These are phyloP conservation scores for Rhagonycha fulva DNA, from an alignment of 2,888 invertebrate genomes.

Conservation along the genomic window DNA sequence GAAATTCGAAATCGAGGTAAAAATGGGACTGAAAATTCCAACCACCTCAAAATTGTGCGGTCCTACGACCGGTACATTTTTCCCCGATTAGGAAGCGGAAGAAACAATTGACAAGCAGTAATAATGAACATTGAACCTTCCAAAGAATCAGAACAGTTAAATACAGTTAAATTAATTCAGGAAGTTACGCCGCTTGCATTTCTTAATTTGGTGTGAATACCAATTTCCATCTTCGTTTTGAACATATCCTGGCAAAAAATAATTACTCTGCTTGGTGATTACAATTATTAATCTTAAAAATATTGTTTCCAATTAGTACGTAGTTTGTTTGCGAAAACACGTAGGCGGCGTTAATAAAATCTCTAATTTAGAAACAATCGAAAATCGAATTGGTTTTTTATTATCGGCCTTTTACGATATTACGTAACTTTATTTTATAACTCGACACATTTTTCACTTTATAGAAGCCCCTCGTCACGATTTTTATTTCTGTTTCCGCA, in stretches of 20 bases:
- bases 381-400: not conserved
- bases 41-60: too few relatives aligned
- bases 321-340: not conserved
- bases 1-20: too few relatives aligned
- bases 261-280: not conserved
- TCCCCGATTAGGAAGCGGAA: not conserved
- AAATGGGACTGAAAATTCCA: too few relatives aligned
- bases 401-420: not conserved
- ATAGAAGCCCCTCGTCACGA: not conserved
- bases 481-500: constrained; percentile 11
- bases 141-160: not conserved
- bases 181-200: not conserved
- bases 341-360: not conserved
- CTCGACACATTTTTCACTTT: not conserved
- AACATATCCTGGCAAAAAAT: not conserved
- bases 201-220: not conserved
- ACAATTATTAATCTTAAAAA: not conserved
- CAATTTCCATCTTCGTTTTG: not conserved
- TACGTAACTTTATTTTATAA: not conserved
- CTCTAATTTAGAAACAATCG: not conserved
- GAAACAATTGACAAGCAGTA: not conserved
- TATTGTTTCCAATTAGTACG: not conserved
- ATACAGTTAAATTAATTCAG: not conserved
- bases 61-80: not conserved
- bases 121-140: not conserved